Conservation (phyloP, 2,113 vertebrate species). For the Oryzias curvinotus region DNA sequence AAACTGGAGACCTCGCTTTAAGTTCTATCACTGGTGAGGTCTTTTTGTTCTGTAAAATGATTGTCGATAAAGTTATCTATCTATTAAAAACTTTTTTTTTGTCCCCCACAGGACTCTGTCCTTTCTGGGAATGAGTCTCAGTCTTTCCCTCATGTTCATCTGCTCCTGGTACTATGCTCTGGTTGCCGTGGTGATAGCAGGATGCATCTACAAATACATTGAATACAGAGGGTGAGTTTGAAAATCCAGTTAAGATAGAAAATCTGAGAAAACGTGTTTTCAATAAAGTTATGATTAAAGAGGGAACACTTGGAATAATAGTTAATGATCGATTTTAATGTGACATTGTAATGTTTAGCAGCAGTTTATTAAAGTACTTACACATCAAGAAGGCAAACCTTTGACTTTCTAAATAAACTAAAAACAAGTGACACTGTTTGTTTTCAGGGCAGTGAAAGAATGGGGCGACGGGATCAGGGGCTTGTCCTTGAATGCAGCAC, state of each 20-base stretch:
- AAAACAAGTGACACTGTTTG: background rate
- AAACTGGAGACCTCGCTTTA: constrained; percentile 96
- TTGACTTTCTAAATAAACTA: background rate
- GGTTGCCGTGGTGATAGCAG: constrained; percentile 87
- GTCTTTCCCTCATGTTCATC: constrained; percentile 95
- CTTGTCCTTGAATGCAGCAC: constrained; percentile 91
- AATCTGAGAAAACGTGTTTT: background rate
- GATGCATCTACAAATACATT: constrained; percentile 98
- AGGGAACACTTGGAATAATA: no score
- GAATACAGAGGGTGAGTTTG: constrained; percentile 93
- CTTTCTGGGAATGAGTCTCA: constrained; percentile 95
- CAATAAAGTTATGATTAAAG: no score
- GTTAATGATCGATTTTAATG: background rate
- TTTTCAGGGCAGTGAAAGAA: constrained; percentile 90
- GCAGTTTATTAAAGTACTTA: background rate
- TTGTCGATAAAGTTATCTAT: background rate
- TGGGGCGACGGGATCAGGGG: constrained; percentile 97
- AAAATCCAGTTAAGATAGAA: background rate
- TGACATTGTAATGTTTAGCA: background rate
- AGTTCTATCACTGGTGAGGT: constrained; percentile 89
- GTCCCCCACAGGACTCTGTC: constrained; percentile 85
- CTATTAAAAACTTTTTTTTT: background rate
- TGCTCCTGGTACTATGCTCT: constrained; percentile 96
- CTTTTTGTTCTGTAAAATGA: background rate
- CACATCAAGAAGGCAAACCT: background rate